Conservation (phyloP, 2,797 vertebrate species). For the Pseudochirops corinnae region DNA sequence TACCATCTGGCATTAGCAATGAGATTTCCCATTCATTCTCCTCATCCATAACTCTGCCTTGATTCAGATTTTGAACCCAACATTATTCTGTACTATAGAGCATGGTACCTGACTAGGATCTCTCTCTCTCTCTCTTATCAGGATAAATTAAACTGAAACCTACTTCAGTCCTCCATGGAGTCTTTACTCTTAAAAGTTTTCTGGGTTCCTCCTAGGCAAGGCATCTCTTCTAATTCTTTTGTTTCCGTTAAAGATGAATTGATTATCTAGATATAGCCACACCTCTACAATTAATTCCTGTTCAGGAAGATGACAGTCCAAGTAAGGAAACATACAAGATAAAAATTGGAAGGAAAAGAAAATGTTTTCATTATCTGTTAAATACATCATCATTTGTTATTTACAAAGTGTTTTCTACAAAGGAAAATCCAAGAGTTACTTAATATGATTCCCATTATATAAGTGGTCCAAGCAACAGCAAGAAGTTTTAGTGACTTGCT, state of each 20-base stretch:
- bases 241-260: neutral
- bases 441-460: neutral
- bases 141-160: neutral
- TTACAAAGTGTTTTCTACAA: conserved; percentile 35
- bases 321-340: neutral
- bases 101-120: neutral
- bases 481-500: neutral
- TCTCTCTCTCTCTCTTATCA: neutral
- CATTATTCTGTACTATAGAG: neutral
- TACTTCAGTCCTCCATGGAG: neutral
- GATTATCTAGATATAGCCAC: rapidly evolving
- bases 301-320: neutral
- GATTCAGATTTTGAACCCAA: neutral
- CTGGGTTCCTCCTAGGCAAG: neutral
- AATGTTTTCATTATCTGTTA: conserved; percentile 22
- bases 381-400: neutral
- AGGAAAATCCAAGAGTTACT: neutral
- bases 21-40: neutral
- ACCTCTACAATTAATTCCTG: neutral
- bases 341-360: neutral
- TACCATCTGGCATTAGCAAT: neutral
- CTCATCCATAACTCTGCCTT: neutral
- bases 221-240: conserved; percentile 25
- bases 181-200: neutral
- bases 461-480: neutral